Base-by-base conservation (phyloP, 2,797 vertebrate genomes). In the Sciaenops ocellatus region DNA sequence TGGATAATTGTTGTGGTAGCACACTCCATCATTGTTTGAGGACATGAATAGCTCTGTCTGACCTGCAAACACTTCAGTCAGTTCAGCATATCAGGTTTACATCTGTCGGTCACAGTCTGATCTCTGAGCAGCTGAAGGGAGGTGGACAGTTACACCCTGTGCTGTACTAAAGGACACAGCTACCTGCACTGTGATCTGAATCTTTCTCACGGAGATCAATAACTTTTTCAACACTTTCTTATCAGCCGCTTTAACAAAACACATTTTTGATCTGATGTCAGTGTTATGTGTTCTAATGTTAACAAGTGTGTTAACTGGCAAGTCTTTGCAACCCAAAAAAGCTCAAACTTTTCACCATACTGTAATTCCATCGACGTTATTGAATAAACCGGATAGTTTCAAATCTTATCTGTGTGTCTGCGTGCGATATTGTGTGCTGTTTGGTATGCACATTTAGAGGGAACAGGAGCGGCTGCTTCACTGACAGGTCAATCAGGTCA, bases 341-440 rank as follows among this genome's bases (percentile, higher is more conserved):
- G 10, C n/a, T 20, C 12, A 62, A 20, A 47, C 16, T 5, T 48
- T 30, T 52, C 41, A 63, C 18, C n/a, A 0, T 22, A 12, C 18
- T 66, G 30, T 22, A 30, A 56, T 34, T 57, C 11, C 38, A 17
- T 34, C 9, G 56, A 55, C 24, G 26, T 50, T 34, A 67, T 7
- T 9, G 16, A 75, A 83, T 79, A 59, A 75, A 83, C 2, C 10
- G 3, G 3, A 20, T 18, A 42, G 41, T 60, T 57, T 73, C 8
- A 44, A 64, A n/a, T 30, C 54, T 11, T 12, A 20, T 15, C 24
- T 34, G 6, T 0, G 2, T 18, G 8, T 68, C 38, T 57, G 3
- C 59, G 15, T 6, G 51, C 8, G 8, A 2, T 55, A 18, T 34
- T 67, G 34, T 60, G 30, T 61, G 11, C 11, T 48, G 20, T 55